Evolutionary conservation across 2,888 invertebrate genomes (phyloP), one percentile per base, ranked within the genome.

Genomic region (Scaptomyza reducta): DNA sequence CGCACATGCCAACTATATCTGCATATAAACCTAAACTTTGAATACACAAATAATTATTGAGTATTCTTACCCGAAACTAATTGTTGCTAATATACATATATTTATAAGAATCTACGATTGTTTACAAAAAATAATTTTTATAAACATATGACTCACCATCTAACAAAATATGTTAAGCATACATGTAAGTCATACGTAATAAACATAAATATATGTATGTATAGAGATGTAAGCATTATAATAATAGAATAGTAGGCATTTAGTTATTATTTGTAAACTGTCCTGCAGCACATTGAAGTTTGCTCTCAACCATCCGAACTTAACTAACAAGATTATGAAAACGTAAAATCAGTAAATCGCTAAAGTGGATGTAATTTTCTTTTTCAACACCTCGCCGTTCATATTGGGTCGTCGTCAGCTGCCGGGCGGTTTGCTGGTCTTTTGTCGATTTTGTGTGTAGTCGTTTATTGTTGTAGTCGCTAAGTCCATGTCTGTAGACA

Each of bases 381-480:
- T 90, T 91, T 90, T 90, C 90, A 90, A 91, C 90, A 90, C 90
- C 91, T 90, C 90, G 83, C 90, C 89, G 82, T 77, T 75, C 82
- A 74, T 80, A 88, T 88, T 82, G 84, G 84, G 64, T 81, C 81
- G 38, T 38, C 38, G 79, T 75, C 83, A 88, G 87, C 87, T 67
- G 75, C 75, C 79, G 74, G 60, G 76, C 84, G 88, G 87, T 78
- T 85, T 70, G 75, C 18, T 50, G 50, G 50, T 87, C 76, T 88
- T 79, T 81, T 74, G 86, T 86, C 55, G 77, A 68, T 67, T 38
- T 38, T 72, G 67, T 22, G 49, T 80, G 65, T 57, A 64, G 60
- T 72, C 82, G 72, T 70, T 83, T 78, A 69, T 76, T 80, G 80
- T 72, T 35, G 38, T 38, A 76, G 63, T 77, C 70, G 68, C 79